These are phyloP conservation scores for Acipenser ruthenus DNA, from an alignment of 2,797 vertebrate genomes.

Conservation along the genomic window DNA sequence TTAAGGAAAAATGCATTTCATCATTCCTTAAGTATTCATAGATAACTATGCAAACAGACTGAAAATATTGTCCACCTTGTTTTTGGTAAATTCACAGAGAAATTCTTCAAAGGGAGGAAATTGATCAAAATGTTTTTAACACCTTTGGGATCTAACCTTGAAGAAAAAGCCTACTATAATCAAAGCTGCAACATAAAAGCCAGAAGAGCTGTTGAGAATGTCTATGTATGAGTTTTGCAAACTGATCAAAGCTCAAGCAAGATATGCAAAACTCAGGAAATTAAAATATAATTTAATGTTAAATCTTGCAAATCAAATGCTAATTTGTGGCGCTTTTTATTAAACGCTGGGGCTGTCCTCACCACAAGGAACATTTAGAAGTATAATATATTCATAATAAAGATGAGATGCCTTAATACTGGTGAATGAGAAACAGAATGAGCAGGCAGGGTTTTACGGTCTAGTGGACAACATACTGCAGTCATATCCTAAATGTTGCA, in stretches of 20 bases:
- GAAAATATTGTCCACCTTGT: too few species aligned
- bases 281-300: slow-evolving; percentile 33
- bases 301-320: slow-evolving; percentile 40
- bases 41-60: too few species aligned
- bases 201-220: slow-evolving; percentile 19
- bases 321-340: slow-evolving; percentile 26
- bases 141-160: slow-evolving; percentile 13
- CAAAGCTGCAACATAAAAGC: slow-evolving; percentile 22
- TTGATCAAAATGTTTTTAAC: slow-evolving; percentile 12
- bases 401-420: slow-evolving; percentile 32
- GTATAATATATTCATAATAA: slow-evolving; percentile 38
- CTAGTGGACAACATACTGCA: not conserved
- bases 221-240: slow-evolving; percentile 6
- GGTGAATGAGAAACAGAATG: slow-evolving; percentile 19
- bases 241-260: slow-evolving; percentile 20
- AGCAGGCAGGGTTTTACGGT: slow-evolving; percentile 26
- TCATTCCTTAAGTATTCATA: too few species aligned
- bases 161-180: slow-evolving; percentile 21
- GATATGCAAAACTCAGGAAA: slow-evolving; percentile 28
- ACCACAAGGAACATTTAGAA: slow-evolving; percentile 38
- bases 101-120: not conserved
- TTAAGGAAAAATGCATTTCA: too few species aligned
- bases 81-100: not conserved
- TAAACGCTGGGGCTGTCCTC: slow-evolving; percentile 25
- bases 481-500: too few species aligned